Conservation (phyloP, 2,113 vertebrate species). For the Vulpes lagopus region DNA sequence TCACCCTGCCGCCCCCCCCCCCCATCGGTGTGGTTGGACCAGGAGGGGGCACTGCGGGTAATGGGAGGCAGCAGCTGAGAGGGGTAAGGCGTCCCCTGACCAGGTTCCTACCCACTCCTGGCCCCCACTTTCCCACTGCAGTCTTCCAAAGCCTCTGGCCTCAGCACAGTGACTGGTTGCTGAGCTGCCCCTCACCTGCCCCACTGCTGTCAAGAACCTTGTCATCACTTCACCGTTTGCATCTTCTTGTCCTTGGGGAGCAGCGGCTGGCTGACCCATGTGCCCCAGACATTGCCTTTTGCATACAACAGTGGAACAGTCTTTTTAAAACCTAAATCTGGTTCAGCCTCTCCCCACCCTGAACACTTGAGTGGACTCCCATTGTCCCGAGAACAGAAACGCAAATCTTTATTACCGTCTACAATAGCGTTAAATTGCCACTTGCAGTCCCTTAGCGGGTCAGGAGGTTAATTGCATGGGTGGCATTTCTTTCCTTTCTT, state of each 20-base stretch:
- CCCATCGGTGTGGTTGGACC: not conserved
- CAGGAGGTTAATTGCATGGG: not conserved
- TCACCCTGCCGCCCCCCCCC: not conserved
- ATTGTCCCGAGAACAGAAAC: not conserved
- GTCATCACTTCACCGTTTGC: not conserved
- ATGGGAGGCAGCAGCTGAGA: not conserved
- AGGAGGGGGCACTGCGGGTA: not conserved
- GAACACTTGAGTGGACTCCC: not conserved
- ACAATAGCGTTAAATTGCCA: not conserved
- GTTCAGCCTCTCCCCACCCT: not conserved
- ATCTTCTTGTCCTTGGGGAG: not conserved
- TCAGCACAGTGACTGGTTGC: not conserved
- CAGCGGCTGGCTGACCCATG: not conserved
- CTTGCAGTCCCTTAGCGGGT: not conserved
- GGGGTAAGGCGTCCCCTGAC: fast-evolving
- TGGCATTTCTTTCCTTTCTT: not conserved
- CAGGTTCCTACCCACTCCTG: not conserved
- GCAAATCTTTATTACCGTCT: not conserved
- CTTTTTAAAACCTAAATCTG: not conserved
- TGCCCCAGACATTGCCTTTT: not conserved
- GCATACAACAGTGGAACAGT: not conserved
- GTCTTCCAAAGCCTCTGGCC: not conserved
- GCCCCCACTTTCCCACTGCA: too few species aligned
- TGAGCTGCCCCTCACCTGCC: too few species aligned
- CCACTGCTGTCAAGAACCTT: not conserved